phyloP scores from a whole-genome alignment of 2,888 invertebrate genomes.

The Xestoiulus laeticollis region DNA sequence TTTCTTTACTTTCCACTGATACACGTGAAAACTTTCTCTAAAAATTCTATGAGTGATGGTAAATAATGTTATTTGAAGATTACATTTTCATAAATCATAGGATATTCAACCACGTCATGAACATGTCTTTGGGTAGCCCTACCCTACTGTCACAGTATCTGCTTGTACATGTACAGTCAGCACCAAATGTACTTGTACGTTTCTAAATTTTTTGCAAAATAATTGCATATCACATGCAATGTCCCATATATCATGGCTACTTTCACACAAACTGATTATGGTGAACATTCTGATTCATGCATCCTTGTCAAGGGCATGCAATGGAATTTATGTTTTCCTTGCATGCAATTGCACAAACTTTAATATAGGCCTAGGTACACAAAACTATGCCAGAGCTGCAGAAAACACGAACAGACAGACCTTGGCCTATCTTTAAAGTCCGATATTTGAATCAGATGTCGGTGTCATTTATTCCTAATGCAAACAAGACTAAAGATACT shows the following conservation, averaged over 20 bases:
- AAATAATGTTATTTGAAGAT: no score
- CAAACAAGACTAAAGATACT: background rate
- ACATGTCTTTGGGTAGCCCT: no score
- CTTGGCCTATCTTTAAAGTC: conserved; percentile 2
- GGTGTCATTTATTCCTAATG: background rate
- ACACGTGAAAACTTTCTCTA: no score
- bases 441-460: background rate
- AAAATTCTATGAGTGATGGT: no score
- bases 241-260: background rate
- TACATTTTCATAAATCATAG: no score
- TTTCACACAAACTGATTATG: background rate
- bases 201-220: background rate
- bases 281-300: conserved; percentile 30
- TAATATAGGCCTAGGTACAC: background rate
- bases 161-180: no score
- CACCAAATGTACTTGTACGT: background rate
- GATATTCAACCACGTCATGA: no score
- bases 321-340: background rate
- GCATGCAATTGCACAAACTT: background rate
- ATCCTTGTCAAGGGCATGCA: background rate
- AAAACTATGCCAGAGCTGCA: background rate
- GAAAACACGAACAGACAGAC: background rate
- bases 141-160: no score
- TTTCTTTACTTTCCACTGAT: background rate
- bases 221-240: no score